Conservation (phyloP, 2,113 vertebrate genomes). For the Mustela lutreola region DNA sequence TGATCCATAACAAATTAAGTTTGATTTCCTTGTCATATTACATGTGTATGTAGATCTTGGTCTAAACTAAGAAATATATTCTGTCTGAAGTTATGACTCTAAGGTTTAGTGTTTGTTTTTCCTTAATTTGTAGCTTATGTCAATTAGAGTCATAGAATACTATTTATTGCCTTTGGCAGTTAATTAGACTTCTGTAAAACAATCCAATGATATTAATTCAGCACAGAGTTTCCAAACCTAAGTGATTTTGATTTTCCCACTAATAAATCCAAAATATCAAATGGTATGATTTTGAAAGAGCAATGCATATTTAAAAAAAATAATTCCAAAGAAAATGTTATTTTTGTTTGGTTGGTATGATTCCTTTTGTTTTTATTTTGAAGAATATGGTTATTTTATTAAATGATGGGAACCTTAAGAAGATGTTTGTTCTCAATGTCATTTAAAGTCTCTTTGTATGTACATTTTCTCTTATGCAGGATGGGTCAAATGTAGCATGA, state of each 20-base stretch:
- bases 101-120: constrained; percentile 16
- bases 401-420: neutral
- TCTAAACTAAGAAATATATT: neutral
- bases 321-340: neutral
- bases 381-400: neutral
- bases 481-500: neutral
- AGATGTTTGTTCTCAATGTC: neutral
- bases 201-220: neutral
- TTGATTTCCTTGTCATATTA: constrained; percentile 1
- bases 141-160: neutral
- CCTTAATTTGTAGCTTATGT: neutral
- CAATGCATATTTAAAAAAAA: neutral
- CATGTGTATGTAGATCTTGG: neutral
- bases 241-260: neutral
- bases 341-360: neutral
- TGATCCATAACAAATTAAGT: constrained; percentile 13
- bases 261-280: neutral
- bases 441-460: neutral
- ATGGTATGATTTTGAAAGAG: neutral
- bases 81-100: neutral
- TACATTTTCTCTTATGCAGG: neutral
- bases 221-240: neutral
- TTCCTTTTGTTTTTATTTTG: neutral
- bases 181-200: constrained; percentile 29
- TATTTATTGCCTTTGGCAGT: neutral